phyloP scores from a whole-genome alignment of 2,113 vertebrate genomes.

The Beaufortia kweichowensis region DNA sequence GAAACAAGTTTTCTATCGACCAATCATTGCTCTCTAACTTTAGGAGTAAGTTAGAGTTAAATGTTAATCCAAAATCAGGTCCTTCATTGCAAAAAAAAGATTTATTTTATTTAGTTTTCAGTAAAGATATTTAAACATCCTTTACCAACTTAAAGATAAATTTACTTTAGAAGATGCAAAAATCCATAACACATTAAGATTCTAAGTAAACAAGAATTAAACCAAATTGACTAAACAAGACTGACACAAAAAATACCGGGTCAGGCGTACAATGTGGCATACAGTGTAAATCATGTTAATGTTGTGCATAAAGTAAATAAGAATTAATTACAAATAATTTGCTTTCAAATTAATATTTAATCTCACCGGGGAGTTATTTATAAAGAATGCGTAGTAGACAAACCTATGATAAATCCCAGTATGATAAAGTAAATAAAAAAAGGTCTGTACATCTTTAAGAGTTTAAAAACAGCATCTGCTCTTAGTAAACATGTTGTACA shows the following conservation, averaged over 20 bases:
- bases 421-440: neutral
- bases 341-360: neutral
- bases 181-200: too few relatives aligned
- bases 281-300: neutral
- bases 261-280: too few relatives aligned
- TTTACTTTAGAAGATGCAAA: too few relatives aligned
- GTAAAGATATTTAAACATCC: too few relatives aligned
- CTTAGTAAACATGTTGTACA: conserved; percentile 8
- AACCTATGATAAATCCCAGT: neutral
- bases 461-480: conserved; percentile 11
- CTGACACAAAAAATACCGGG: neutral
- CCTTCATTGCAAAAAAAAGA: too few relatives aligned
- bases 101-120: too few relatives aligned
- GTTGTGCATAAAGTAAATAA: neutral
- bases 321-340: neutral
- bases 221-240: neutral
- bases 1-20: neutral
- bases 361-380: neutral
- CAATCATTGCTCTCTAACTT: neutral
- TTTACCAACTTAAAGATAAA: too few relatives aligned
- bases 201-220: too few relatives aligned
- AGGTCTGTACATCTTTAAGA: conserved; percentile 1
- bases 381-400: neutral
- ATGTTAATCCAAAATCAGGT: too few relatives aligned
- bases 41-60: neutral